Evolutionary conservation across 2,888 invertebrate species (phyloP).

Genomic region (Tupiocoris notatus): DNA sequence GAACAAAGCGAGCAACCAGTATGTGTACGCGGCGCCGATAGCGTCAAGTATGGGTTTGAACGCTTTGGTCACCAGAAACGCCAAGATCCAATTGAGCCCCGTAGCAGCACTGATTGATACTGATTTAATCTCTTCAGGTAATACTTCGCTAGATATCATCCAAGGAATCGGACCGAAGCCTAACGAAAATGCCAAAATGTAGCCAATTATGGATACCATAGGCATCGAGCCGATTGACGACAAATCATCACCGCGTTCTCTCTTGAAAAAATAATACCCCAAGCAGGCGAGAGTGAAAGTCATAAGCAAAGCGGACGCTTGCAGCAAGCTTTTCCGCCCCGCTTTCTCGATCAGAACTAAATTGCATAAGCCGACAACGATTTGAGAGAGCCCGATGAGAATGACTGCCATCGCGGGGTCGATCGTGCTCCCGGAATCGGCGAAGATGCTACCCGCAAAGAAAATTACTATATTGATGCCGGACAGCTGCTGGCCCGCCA

Average conservation of each 20-base stretch:
- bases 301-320: slow-evolving; percentile 74
- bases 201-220: slow-evolving; percentile 63
- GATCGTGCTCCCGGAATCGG: slow-evolving; percentile 68
- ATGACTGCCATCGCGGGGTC: slow-evolving; percentile 70
- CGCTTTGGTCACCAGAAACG: slow-evolving; percentile 66
- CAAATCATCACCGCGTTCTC: slow-evolving; percentile 56
- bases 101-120: slow-evolving; percentile 73
- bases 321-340: slow-evolving; percentile 73
- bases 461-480: slow-evolving; percentile 84
- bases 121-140: slow-evolving; percentile 69
- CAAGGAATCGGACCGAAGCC: slow-evolving; percentile 81
- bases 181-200: slow-evolving; percentile 63
- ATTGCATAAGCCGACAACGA: slow-evolving; percentile 63
- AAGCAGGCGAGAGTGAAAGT: slow-evolving; percentile 66
- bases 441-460: slow-evolving; percentile 73
- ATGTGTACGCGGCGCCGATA: slow-evolving; percentile 63
- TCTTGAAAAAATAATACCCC: slow-evolving; percentile 70
- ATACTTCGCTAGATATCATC: slow-evolving; percentile 75
- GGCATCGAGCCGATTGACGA: slow-evolving; percentile 68
- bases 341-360: slow-evolving; percentile 74
- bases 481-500: slow-evolving; percentile 81
- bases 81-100: slow-evolving; percentile 72
- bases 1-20: slow-evolving; percentile 63
- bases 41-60: slow-evolving; percentile 62
- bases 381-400: slow-evolving; percentile 77